These are phyloP conservation scores for Gorsachius goisagi DNA, from an alignment of 2,113 vertebrate species.

Conservation along the genomic window DNA sequence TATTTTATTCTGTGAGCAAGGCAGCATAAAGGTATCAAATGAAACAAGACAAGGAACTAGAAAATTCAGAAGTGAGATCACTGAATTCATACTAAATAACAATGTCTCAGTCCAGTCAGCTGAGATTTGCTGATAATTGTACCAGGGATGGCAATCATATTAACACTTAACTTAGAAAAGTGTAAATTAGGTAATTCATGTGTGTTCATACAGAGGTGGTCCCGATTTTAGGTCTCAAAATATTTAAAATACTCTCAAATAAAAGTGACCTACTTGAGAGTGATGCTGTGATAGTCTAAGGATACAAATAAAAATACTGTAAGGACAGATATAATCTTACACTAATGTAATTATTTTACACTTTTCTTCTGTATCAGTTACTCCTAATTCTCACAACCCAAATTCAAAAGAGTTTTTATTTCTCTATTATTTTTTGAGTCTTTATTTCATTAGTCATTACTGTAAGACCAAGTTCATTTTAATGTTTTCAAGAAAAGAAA, in stretches of 20 bases:
- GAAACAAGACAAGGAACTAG: background rate
- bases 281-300: background rate
- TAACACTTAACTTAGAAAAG: background rate
- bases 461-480: background rate
- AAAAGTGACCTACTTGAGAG: background rate
- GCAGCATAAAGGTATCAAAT: background rate
- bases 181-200: background rate
- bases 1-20: background rate
- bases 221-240: background rate
- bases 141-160: background rate
- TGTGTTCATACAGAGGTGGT: background rate
- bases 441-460: background rate
- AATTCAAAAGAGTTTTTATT: background rate
- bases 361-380: background rate
- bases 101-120: background rate
- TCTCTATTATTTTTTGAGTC: background rate
- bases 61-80: background rate
- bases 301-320: background rate
- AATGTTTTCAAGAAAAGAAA: background rate
- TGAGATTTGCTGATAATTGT: background rate
- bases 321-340: background rate
- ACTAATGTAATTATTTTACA: rapidly evolving
- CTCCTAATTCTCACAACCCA: background rate
- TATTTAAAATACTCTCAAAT: background rate
- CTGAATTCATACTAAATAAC: background rate